Evolutionary conservation across 2,113 vertebrate genomes (phyloP).

Genomic region (Atlantisia rogersi): DNA sequence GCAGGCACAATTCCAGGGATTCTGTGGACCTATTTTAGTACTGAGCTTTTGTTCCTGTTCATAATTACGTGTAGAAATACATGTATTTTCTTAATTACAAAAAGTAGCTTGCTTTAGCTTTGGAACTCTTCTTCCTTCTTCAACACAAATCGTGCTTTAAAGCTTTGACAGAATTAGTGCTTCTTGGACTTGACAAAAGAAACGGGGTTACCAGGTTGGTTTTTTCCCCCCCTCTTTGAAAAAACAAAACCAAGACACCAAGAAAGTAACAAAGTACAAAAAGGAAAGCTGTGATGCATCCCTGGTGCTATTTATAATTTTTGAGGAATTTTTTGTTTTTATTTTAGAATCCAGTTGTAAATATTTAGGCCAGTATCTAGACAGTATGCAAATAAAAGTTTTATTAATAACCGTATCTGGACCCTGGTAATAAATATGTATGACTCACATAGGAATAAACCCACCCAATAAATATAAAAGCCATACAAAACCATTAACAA

Average conservation of each 20-base stretch:
- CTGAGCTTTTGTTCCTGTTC: conserved; percentile 74
- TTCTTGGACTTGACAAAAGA: background rate
- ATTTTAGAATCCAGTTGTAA: conserved; percentile 32
- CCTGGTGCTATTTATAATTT: background rate
- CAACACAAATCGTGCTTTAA: background rate
- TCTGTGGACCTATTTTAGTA: conserved; percentile 69
- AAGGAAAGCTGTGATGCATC: background rate
- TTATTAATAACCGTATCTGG: conserved; percentile 66
- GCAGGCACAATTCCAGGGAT: conserved; percentile 77
- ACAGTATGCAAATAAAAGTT: conserved; percentile 65
- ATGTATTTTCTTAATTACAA: conserved; percentile 56
- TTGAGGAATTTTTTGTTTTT: background rate
- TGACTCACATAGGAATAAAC: conserved; percentile 51
- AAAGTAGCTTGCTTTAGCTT: background rate
- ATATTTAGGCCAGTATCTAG: conserved; percentile 44
- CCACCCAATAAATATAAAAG: conserved; percentile 58
- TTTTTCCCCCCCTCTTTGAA: background rate
- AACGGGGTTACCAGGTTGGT: background rate
- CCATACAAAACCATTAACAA: conserved; percentile 57
- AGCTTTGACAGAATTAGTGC: conserved; percentile 15
- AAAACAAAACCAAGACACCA: background rate
- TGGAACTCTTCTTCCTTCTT: background rate
- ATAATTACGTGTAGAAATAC: conserved; percentile 65
- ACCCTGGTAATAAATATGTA: conserved; percentile 54
- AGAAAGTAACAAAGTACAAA: background rate